A percentile compares a stretch with the other conserved stretches of the same genome.
These are phyloP conservation scores for Holcopasites calliopsidis DNA, from an alignment of 1,140 invertebrate genomes.

Conservation along the genomic window DNA sequence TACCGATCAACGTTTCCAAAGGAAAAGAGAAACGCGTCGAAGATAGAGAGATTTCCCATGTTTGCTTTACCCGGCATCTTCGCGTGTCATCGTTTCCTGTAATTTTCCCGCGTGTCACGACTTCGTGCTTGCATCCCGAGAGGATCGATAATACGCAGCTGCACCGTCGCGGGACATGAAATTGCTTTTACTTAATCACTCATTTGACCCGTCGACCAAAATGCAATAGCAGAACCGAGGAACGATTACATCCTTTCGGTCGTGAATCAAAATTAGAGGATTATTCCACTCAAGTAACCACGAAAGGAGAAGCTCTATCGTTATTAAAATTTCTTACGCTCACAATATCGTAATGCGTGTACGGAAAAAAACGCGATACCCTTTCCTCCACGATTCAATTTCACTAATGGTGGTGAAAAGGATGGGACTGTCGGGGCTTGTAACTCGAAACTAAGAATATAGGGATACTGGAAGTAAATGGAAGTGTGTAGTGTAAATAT, in stretches of 20 bases:
- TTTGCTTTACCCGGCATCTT: background rate
- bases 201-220: conserved; percentile 11
- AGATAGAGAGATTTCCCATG: background rate
- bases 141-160: conserved; percentile 44
- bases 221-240: too few species aligned
- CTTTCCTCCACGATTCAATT: conserved; percentile 33
- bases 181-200: conserved; percentile 39
- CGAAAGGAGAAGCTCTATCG: background rate
- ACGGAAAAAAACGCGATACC: conserved; percentile 1
- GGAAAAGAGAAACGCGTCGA: background rate
- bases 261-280: background rate
- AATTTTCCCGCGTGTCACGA: background rate
- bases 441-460: background rate
- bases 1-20: too few species aligned
- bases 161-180: conserved; percentile 28
- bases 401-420: conserved; percentile 28
- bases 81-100: background rate
- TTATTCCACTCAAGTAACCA: background rate
- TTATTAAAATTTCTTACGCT: background rate
- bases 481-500: background rate
- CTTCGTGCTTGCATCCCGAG: conserved; percentile 10
- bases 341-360: background rate
- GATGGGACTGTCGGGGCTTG: background rate
- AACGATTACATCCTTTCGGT: background rate
- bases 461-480: background rate